phyloP scores from a whole-genome alignment of 2,888 invertebrate genomes.

The Hydrotaea cyrtoneurina region DNA sequence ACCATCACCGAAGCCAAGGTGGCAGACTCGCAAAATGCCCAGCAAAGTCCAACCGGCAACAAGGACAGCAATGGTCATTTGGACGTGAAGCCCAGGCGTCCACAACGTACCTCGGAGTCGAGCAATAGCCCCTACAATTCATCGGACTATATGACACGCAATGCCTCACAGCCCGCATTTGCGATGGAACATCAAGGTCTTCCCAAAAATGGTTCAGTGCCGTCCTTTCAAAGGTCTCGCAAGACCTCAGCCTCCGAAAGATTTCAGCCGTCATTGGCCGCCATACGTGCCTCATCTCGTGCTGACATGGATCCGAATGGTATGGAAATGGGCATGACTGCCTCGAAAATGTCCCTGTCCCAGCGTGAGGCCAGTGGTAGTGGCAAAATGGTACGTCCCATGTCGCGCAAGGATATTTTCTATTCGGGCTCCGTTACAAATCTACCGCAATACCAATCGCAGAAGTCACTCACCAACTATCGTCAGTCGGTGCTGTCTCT shows the following conservation, averaged over 20 bases:
- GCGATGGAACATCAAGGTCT: constrained; percentile 81
- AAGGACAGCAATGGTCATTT: constrained; percentile 74
- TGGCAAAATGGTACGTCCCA: constrained; percentile 89
- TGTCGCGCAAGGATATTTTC: constrained; percentile 98
- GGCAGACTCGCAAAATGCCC: constrained; percentile 81
- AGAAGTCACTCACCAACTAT: constrained; percentile 94
- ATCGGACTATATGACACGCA: constrained; percentile 85
- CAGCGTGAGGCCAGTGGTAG: constrained; percentile 77
- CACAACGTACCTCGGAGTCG: constrained; percentile 78
- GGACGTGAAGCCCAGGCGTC: constrained; percentile 70
- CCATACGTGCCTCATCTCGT: constrained; percentile 89
- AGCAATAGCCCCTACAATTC: constrained; percentile 78
- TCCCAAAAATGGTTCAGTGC: constrained; percentile 95
- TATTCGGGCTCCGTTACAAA: constrained; percentile 97
- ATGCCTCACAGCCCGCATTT: constrained; percentile 93
- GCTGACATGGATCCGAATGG: constrained; percentile 90
- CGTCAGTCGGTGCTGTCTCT: constrained; percentile 95
- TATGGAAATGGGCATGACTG: constrained; percentile 86
- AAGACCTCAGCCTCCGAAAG: constrained; percentile 92
- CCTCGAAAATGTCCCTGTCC: constrained; percentile 86
- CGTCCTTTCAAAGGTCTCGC: constrained; percentile 92
- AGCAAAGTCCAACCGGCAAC: constrained; percentile 71
- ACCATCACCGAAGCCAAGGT: constrained; percentile 93
- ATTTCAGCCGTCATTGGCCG: constrained; percentile 91
- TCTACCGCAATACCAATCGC: constrained; percentile 95